phyloP scores from a whole-genome alignment of 2,888 invertebrate genomes.

The Ophion ventricosus region DNA sequence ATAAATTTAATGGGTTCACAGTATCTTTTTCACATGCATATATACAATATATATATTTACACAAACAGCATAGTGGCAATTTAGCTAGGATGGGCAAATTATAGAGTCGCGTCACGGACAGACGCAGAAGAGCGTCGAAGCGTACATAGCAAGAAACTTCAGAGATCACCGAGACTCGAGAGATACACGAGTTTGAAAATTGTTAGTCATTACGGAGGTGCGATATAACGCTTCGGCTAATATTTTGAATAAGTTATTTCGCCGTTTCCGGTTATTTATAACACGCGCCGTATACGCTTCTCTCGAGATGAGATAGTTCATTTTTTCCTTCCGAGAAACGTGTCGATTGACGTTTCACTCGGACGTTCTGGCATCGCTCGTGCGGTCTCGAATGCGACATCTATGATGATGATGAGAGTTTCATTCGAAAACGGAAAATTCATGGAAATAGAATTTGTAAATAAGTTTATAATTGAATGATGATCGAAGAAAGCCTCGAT shows the following conservation, averaged over 20 bases:
- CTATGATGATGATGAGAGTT: neutral
- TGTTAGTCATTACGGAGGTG: conserved; percentile 55
- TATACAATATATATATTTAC: conserved; percentile 12
- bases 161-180: conserved; percentile 29
- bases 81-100: conserved; percentile 56
- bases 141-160: conserved; percentile 7
- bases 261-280: conserved; percentile 48
- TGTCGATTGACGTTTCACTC: conserved; percentile 45
- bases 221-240: conserved; percentile 50
- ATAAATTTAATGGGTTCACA: neutral
- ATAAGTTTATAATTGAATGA: neutral
- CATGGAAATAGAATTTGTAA: conserved; percentile 60
- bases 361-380: conserved; percentile 32
- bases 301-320: neutral
- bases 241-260: conserved; percentile 46
- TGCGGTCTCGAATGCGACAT: neutral
- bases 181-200: conserved; percentile 49
- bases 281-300: neutral
- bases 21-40: neutral
- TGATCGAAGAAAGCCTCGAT: too few species aligned
- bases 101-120: conserved; percentile 48
- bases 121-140: conserved; percentile 41
- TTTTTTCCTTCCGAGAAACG: neutral
- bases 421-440: neutral
- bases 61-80: conserved; percentile 11